A percentile compares a stretch with the other conserved stretches of the same genome.
These are phyloP conservation scores for Penaeus monodon DNA, from an alignment of 2,888 invertebrate species.

Conservation along the genomic window DNA sequence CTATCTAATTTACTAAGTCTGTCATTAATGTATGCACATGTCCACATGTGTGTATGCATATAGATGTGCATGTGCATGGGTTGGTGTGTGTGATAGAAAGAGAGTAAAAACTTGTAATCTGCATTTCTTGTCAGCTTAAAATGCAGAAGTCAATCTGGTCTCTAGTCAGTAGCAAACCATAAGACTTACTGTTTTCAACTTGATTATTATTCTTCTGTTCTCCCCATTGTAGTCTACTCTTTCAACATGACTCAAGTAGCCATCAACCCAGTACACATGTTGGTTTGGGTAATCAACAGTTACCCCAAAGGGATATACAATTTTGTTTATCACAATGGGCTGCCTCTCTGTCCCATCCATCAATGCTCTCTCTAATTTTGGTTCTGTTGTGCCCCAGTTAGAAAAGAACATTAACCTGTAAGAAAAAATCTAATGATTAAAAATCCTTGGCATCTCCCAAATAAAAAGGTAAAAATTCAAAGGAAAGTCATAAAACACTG, in stretches of 20 bases:
- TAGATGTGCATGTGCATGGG: neutral
- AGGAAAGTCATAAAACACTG: too few relatives aligned
- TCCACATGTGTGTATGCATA: neutral
- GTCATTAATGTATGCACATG: neutral
- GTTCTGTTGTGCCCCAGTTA: slow-evolving; percentile 78
- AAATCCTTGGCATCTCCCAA: neutral
- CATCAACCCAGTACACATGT: slow-evolving; percentile 85
- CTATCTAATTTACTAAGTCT: too few relatives aligned
- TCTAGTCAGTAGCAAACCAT: too few relatives aligned
- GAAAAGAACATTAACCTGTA: slow-evolving; percentile 81
- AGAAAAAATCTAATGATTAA: neutral
- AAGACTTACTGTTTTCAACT: slow-evolving; percentile 43
- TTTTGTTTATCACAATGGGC: slow-evolving; percentile 77
- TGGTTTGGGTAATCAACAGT: slow-evolving; percentile 80
- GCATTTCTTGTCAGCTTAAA: too few relatives aligned
- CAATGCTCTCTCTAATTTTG: slow-evolving; percentile 77
- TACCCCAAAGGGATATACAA: slow-evolving; percentile 83
- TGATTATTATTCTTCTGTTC: slow-evolving; percentile 75
- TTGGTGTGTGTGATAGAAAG: neutral
- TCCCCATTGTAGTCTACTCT: slow-evolving; percentile 82
- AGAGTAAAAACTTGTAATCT: neutral
- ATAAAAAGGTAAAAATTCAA: too few relatives aligned
- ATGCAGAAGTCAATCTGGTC: too few relatives aligned
- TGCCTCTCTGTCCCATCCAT: slow-evolving; percentile 78
- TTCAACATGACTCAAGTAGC: slow-evolving; percentile 84